Base-by-base conservation (phyloP, 2,113 vertebrate genomes). In the mouse (Mus musculus) region DNA sequence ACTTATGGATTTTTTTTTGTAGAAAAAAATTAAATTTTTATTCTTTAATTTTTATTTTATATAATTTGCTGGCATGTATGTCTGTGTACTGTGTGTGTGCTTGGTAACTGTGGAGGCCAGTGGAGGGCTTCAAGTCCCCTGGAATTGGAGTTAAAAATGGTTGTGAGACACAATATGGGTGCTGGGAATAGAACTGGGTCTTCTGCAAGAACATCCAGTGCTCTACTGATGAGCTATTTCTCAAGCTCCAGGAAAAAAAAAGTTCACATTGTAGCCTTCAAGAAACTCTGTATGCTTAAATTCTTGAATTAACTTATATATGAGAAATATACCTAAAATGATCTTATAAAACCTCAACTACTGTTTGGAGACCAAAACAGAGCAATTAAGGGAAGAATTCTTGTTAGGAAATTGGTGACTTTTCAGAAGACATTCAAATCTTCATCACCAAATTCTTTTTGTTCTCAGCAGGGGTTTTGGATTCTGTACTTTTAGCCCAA, bases 311-410 rank as follows among this genome's bases (percentile, higher is more conserved):
- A 91, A 69, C 56, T 77, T 91, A 59, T 85, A 5, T 77, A 77
- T 89, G 36, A 96, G 80, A 95, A 90, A 61, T 88, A 85, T 33
- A 10, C 46, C 19, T 90, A 63, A 69, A 59, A 19, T 75, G 61
- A 77, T 20, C 26, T 91, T 82, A 22, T 80, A 82, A 85, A 88
- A 81, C 1, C 52, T 89, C 39, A n/a, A 20, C 20, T 39, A 24
- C 33, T 84, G 76, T 30, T 39, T 93, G 80, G n/a, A 96, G 77
- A 78, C 36, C 8, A 88, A 71, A n/a, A 46, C 8, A 20, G 7
- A 88, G 30, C 75, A 92, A 89, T 93, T 71, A 93, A 93, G 67
- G 33, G 12, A 95, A 90, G 36, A 93, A 59, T 89, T 84, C 49
- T 92, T 95, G 85, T 67, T 9, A 65, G 67, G 30, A 84, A 69